Base-by-base conservation (phyloP, 2,888 invertebrate genomes). In the Drosophila anomalata region DNA sequence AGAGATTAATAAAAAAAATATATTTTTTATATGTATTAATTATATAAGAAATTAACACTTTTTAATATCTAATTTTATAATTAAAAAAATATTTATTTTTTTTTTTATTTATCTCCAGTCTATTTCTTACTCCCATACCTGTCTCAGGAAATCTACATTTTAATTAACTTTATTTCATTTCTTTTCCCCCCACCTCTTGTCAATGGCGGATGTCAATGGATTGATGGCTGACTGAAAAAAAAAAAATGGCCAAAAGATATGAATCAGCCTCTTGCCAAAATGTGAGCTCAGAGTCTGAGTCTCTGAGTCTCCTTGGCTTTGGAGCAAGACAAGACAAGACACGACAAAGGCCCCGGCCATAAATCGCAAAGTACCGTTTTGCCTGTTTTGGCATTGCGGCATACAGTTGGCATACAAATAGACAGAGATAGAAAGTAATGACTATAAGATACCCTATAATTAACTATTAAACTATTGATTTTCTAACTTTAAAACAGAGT, bases 311-410 rank as follows among this genome's bases (percentile, higher is more conserved):
- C 29, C 20, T 62, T 29, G 39, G 29, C 51, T 14, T 31, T 24
- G 42, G 17, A 26, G 48, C 29, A 29, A 29, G 29, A 29, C 36
- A 24, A 24, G 22, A 24, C 22, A 22, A 2, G 22, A 36, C 69
- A 61, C 65, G 50, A 70, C 72, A 68, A 74, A 62, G 71, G 50
- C 51, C 47, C 52, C 53, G 68, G 71, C 79, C 79, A 82, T 87
- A 82, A 81, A 81, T 87, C 85, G 88, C 76, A 81, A 82, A 87
- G 79, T 87, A 87, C 82, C 82, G 82, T 87, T 81, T 72, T 71
- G 66, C 73, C 73, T 65, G 47, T 41, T 68, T 72, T 55, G 55
- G 51, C 65, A 26, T 31, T 54, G 46, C 48, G 57, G 70, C 67
- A 82, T 81, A 63, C 84, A n/a, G 54, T 65, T 70, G 50, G 81